These are phyloP conservation scores for Galagoides demidoff DNA, from an alignment of 2,797 vertebrate species.

Conservation along the genomic window DNA sequence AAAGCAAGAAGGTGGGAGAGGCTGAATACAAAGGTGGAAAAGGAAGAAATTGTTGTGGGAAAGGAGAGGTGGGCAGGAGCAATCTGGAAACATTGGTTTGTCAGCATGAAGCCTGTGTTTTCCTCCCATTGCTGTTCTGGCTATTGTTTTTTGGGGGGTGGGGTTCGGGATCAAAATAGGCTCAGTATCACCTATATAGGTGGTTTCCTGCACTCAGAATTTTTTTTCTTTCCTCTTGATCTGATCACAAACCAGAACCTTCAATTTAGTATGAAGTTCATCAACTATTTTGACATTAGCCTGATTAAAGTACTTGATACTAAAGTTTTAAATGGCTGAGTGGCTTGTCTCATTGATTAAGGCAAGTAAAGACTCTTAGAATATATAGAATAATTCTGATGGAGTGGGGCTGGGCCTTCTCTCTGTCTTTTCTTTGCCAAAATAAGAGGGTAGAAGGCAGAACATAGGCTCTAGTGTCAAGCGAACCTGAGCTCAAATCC, in stretches of 20 bases:
- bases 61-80: not conserved
- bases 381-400: not conserved
- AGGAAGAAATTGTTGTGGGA: not conserved
- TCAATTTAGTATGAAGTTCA: not conserved
- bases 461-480: not conserved
- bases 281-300: not conserved
- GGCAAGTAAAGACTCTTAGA: not conserved
- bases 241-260: not conserved
- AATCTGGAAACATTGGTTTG: fast-evolving
- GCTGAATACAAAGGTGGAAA: not conserved
- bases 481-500: not conserved
- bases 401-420: not conserved
- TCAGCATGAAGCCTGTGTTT: fast-evolving
- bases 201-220: not conserved
- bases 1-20: not conserved
- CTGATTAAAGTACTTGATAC: not conserved
- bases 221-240: not conserved
- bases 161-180: not conserved
- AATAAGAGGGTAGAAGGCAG: not conserved
- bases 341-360: not conserved
- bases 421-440: not conserved
- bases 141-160: not conserved
- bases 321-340: not conserved
- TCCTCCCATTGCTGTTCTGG: not conserved
- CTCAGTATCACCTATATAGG: not conserved